Evolutionary conservation across 2,888 invertebrate species (phyloP), one percentile per base, ranked within the genome.

Genomic region (Amiota mariae): DNA sequence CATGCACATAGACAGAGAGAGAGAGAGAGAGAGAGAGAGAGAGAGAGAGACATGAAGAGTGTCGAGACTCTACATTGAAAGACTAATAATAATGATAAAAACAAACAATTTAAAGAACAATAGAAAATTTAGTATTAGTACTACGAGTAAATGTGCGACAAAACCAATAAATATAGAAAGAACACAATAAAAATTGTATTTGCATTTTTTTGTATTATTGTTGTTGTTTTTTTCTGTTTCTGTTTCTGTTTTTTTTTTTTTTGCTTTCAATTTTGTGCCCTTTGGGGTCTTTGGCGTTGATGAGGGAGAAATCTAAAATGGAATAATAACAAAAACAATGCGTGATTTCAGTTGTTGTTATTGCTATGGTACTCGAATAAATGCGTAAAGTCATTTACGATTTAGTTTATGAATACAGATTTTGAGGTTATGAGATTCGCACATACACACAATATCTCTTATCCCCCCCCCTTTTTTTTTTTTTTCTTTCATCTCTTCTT

Each of bases 301-400:
- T 61, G 18, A 15, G n/a, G 10, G 18, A n/a, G 54, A n/a, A 54
- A 4, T 12, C 54, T 54, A 54, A n/a, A n/a, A n/a, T 54, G n/a
- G 54, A 54, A 54, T n/a, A 59, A 59, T 11, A 59, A 36, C 13
- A 64, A 46, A 81, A 83, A 85, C 81, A 77, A 81, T 59, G 47
- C 18, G 70, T 59, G 71, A 71, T 72, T 75, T 70, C 74, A 72
- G 6, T 13, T 54, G 70, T 73, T 74, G 72, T 79, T 72, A 72
- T 51, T 57, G 75, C 75, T 76, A 73, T 36, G 8, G 36, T 36
- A 36, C 36, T 36, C 36, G 36, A 36, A 36, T 36, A 75, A 73
- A 76, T 74, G 63, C 70, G 67, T 67, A 56, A 70, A 54, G 54
- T 54, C 64, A 72, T 72, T 72, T 66, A 57, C 67, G 20, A 68